phyloP scores from a whole-genome alignment of 2,113 vertebrate species.

The Rhinolophus sinicus region DNA sequence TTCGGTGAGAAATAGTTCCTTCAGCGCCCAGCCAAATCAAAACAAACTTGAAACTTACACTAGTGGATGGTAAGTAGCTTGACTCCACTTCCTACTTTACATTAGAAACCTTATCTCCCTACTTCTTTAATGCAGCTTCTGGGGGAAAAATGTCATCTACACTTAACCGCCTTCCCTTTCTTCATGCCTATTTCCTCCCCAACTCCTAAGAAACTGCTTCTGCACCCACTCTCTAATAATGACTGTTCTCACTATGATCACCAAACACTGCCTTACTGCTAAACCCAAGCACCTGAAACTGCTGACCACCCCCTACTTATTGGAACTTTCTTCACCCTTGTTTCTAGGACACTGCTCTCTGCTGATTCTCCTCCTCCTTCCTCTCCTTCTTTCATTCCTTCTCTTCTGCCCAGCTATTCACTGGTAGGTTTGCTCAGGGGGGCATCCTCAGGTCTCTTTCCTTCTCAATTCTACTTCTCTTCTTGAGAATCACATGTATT shows the following conservation, averaged over 20 bases:
- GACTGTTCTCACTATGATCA: neutral
- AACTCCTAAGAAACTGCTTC: neutral
- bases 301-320: neutral
- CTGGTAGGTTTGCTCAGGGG: neutral
- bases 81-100: neutral
- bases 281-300: neutral
- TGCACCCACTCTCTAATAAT: neutral
- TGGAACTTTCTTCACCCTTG: neutral
- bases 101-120: neutral
- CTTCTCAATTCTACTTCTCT: constrained; percentile 32
- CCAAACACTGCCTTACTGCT: neutral
- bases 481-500: neutral
- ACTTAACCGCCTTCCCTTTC: neutral
- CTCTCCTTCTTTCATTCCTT: neutral
- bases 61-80: neutral
- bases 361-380: neutral
- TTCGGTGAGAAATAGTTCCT: neutral
- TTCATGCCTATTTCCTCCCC: neutral
- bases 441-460: neutral
- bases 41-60: constrained; percentile 2
- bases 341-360: constrained; percentile 2
- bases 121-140: neutral
- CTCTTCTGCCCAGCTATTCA: constrained; percentile 32
- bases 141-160: neutral
- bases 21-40: neutral